Conservation (phyloP, 2,888 invertebrate species). For the Tetragonisca angustula region DNA sequence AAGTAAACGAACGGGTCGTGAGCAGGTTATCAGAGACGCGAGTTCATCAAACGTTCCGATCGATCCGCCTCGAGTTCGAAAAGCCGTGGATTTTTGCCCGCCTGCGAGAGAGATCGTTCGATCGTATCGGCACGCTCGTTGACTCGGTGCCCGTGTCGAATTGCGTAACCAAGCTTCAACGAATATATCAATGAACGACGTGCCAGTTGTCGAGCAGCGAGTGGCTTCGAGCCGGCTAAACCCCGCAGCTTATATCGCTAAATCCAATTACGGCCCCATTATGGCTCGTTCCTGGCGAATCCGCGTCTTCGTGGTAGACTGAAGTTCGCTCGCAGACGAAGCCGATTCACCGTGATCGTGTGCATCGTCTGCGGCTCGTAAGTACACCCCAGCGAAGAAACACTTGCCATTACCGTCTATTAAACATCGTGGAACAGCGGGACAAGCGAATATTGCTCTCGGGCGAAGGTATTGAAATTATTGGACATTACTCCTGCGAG, state of each 20-base stretch:
- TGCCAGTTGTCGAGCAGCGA: slow-evolving; percentile 23
- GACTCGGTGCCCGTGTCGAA: neutral
- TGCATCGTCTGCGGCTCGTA: neutral
- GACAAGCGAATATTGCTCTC: neutral
- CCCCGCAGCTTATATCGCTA: slow-evolving; percentile 36
- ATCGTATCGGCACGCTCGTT: neutral
- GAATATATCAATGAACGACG: slow-evolving; percentile 24
- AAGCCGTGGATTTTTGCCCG: neutral
- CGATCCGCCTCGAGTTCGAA: slow-evolving; percentile 11
- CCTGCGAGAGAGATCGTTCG: neutral
- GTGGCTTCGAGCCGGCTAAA: slow-evolving; percentile 18
- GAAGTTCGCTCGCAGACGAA: slow-evolving; percentile 13
- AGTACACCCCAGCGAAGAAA: slow-evolving; percentile 16
- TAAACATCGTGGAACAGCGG: neutral
- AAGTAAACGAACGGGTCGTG: slow-evolving; percentile 9
- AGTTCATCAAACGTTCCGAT: slow-evolving; percentile 22
- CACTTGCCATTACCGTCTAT: slow-evolving; percentile 13
- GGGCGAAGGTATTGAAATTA: too few relatives aligned
- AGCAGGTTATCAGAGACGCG: slow-evolving; percentile 21
- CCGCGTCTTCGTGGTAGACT: slow-evolving; percentile 20
- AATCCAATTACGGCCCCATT: slow-evolving; percentile 53
- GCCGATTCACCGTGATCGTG: neutral
- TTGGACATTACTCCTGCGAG: too few relatives aligned
- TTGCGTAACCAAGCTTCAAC: slow-evolving; percentile 27
- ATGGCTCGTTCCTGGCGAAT: slow-evolving; percentile 31